Evolutionary conservation across 2,797 vertebrate species (phyloP), one percentile per base, ranked within the genome.

Genomic region (Pogoniulus pusillus): DNA sequence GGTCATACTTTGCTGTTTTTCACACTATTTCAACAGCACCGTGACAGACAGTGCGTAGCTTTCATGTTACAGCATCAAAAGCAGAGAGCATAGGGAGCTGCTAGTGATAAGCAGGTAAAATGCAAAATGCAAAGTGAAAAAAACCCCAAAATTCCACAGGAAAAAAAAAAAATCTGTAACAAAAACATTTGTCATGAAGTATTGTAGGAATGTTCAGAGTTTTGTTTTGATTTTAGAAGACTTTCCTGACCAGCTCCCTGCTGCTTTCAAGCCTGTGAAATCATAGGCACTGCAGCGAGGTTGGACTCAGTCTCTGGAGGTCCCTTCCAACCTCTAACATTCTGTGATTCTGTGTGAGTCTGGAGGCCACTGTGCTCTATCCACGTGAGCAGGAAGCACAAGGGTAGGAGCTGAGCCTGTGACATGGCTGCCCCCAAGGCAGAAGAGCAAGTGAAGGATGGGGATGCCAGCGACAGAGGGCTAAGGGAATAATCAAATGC

Each of bases 1-100:
- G 78, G 90, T 92, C 68, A 71, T 3, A 17, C 66, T 88, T 90
- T 43, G 59, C 37, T 53, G 71, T 76, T 71, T 83, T 78, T 64
- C 53, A 7, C 27, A 6, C 16, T 29, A 16, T 82, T 95, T 70
- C 85, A 87, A 53, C 43, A 60, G 43, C 4, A 32, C 53, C 41
- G 68, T n/a, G 80, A 64, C 4, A 12, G 53, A 69, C 47, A n/a
- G 43, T 0, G 11, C 0, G 0, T 53, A 75, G 80, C 70, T 69
- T 51, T 62, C 66, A 6, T 0, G 16, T 7, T 19, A 60, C 60
- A 37, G 57, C 39, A 57, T 45, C 22, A 49, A 68, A 69, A 80
- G 30, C 71, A 39, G 29, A 45, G 78, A 60, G 54, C 43, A 12
- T 17, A 24, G 13, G 23, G 27, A 85, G 63, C 57, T 39, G 70